Conservation (phyloP, 2,888 invertebrate species). For the Leptopterna dolabrata region DNA sequence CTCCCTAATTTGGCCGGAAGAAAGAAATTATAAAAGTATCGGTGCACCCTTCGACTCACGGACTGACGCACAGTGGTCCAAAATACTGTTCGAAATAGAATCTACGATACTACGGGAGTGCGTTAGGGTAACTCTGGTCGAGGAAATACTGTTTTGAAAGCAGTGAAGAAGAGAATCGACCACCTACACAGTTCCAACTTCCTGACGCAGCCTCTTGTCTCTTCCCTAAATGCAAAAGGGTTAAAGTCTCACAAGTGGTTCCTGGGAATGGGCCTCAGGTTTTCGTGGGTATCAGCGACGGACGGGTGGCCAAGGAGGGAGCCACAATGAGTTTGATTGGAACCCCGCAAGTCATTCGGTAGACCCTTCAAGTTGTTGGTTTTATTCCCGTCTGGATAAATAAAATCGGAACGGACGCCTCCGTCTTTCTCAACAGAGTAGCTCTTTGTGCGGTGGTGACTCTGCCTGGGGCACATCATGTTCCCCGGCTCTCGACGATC, state of each 20-base stretch:
- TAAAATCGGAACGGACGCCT: conserved; percentile 12
- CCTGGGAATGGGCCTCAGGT: neutral
- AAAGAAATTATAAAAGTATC: too few species aligned
- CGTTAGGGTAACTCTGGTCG: too few species aligned
- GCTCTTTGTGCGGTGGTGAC: conserved; percentile 24
- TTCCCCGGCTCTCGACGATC: neutral
- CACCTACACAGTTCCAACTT: neutral
- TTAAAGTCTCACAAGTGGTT: neutral
- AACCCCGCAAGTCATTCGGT: conserved; percentile 13
- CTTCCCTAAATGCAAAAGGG: neutral
- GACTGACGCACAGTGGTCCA: too few species aligned
- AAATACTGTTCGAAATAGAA: too few species aligned
- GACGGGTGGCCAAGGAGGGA: neutral
- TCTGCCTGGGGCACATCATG: neutral
- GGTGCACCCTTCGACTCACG: too few species aligned
- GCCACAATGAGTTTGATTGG: conserved; percentile 37
- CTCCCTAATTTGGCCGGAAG: too few species aligned
- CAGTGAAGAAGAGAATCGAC: neutral
- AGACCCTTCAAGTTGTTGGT: conserved; percentile 30
- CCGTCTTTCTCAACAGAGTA: conserved; percentile 5
- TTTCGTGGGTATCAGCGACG: neutral
- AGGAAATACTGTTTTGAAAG: too few species aligned
- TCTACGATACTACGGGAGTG: too few species aligned
- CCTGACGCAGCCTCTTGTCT: neutral
- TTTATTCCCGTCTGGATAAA: conserved; percentile 35